phyloP scores from a whole-genome alignment of 2,888 invertebrate genomes.

The Eupeodes latifasciatus region DNA sequence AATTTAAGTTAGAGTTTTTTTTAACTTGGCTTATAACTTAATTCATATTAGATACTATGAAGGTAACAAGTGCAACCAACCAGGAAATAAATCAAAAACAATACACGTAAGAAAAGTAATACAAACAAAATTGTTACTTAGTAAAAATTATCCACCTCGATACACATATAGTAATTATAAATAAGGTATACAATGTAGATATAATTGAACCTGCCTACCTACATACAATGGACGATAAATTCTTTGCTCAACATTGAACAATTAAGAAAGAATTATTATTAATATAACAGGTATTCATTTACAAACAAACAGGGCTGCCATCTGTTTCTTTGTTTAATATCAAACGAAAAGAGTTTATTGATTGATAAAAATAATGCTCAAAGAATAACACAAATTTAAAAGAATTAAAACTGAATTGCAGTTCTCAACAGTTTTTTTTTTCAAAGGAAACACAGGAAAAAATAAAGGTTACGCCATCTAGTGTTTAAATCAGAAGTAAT shows the following conservation, averaged over 20 bases:
- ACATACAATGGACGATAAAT: constrained; percentile 11
- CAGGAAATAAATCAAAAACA: constrained; percentile 57
- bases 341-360: background rate
- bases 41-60: background rate
- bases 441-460: too few relatives aligned
- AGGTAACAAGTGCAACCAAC: constrained; percentile 29
- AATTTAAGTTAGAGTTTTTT: background rate
- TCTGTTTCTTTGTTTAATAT: background rate
- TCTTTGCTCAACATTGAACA: constrained; percentile 45
- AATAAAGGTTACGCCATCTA: too few relatives aligned
- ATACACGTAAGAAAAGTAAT: background rate
- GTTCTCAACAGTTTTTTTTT: too few relatives aligned
- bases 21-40: background rate
- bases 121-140: constrained; percentile 5
- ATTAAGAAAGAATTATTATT: constrained; percentile 56
- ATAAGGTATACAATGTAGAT: background rate
- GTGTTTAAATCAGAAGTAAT: too few relatives aligned
- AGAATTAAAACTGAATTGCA: background rate
- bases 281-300: constrained; percentile 40
- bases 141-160: constrained; percentile 14
- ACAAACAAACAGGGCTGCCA: constrained; percentile 36
- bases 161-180: background rate
- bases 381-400: background rate
- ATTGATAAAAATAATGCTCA: background rate
- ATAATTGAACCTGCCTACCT: background rate